Conservation (phyloP, 2,888 invertebrate genomes). For the Heliconius aoede region DNA sequence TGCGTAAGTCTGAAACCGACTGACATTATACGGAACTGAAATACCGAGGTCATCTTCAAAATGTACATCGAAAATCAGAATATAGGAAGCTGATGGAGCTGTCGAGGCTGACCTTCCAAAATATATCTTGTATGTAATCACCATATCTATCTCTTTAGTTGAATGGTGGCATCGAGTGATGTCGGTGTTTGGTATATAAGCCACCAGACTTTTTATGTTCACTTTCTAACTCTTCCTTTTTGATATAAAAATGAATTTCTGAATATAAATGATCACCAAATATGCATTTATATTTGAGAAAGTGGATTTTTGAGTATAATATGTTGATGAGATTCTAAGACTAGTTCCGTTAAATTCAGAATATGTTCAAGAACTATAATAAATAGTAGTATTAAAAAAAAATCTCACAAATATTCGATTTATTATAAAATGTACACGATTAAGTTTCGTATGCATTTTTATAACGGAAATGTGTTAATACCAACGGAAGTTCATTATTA, state of each 20-base stretch:
- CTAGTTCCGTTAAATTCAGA: conserved; percentile 1
- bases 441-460: conserved; percentile 58
- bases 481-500: conserved; percentile 45
- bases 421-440: conserved; percentile 51
- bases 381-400: conserved; percentile 2
- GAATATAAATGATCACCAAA: conserved; percentile 32
- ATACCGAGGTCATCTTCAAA: conserved; percentile 57
- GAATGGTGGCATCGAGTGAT: neutral
- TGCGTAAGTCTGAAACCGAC: conserved; percentile 33
- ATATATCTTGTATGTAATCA: conserved; percentile 46
- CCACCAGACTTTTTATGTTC: conserved; percentile 1
- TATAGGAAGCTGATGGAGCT: conserved; percentile 61
- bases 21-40: conserved; percentile 54
- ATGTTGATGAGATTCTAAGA: conserved; percentile 51
- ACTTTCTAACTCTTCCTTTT: conserved; percentile 29
- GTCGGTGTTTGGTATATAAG: neutral
- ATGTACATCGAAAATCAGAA: conserved; percentile 58
- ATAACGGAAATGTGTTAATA: conserved; percentile 63
- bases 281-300: conserved; percentile 50
- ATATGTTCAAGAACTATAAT: too few relatives aligned
- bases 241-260: conserved; percentile 12
- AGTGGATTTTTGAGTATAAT: conserved; percentile 56
- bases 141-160: conserved; percentile 6
- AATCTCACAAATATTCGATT: conserved; percentile 7
- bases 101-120: conserved; percentile 63